phyloP scores from a whole-genome alignment of 2,888 invertebrate genomes.

The Oasisia sp. region DNA sequence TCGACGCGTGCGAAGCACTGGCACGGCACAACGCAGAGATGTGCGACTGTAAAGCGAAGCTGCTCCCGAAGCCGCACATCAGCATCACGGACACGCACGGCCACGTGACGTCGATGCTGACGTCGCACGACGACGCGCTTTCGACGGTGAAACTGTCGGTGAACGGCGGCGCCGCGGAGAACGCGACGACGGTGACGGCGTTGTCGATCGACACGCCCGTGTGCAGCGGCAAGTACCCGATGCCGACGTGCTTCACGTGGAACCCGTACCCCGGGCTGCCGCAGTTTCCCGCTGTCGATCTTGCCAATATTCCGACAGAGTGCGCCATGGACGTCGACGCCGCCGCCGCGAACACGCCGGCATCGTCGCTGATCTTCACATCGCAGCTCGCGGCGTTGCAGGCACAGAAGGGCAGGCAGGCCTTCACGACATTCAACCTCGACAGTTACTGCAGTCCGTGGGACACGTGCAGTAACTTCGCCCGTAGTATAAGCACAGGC shows the following conservation, averaged over 20 bases:
- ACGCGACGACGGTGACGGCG: not conserved
- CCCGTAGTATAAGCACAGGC: not conserved
- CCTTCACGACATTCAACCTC: not conserved
- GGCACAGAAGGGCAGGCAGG: not conserved
- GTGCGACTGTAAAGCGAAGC: constrained; percentile 37
- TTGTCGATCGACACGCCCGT: not conserved
- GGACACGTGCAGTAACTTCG: not conserved
- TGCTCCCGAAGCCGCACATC: constrained; percentile 79
- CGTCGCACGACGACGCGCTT: not conserved
- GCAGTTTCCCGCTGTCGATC: not conserved
- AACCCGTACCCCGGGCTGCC: not conserved
- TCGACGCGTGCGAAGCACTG: constrained; percentile 38
- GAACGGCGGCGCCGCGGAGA: not conserved
- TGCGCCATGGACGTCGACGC: not conserved
- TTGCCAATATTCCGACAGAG: not conserved
- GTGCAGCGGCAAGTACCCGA: not conserved
- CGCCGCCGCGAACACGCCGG: not conserved
- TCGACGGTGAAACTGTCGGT: not conserved
- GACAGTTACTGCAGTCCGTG: not conserved
- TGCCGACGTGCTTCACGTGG: constrained; percentile 4
- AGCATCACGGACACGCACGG: constrained; percentile 92
- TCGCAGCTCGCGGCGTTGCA: not conserved
- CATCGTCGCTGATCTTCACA: not conserved
- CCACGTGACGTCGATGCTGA: constrained; percentile 60
- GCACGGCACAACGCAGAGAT: not conserved